These are phyloP conservation scores for Rotaria socialis DNA, from an alignment of 2,888 invertebrate species.

Conservation along the genomic window DNA sequence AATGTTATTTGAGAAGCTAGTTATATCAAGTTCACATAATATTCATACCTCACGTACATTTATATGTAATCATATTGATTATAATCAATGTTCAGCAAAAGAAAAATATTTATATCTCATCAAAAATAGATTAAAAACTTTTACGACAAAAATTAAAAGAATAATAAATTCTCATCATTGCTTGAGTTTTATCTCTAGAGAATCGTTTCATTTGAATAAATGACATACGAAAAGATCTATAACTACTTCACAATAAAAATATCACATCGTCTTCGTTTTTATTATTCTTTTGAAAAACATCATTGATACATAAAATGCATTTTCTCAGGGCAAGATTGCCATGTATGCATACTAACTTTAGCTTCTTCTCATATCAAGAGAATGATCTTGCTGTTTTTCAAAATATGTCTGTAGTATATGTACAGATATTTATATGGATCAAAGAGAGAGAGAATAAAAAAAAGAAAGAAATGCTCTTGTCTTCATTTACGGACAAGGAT, in stretches of 20 bases:
- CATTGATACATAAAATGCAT: background rate
- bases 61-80: background rate
- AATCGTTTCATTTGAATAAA: background rate
- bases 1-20: slow-evolving; percentile 9
- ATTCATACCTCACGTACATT: background rate
- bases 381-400: background rate
- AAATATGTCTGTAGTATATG: background rate
- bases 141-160: background rate
- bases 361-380: background rate
- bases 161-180: background rate
- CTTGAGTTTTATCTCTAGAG: background rate
- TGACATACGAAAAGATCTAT: background rate
- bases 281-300: background rate
- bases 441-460: too few species aligned
- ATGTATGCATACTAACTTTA: background rate
- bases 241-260: background rate
- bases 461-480: background rate
- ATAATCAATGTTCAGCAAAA: background rate
- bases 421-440: background rate
- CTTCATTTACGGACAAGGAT: background rate
- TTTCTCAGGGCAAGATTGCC: background rate
- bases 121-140: too few species aligned
- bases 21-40: background rate
- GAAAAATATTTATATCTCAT: background rate
- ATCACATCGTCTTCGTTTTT: background rate